Percentiles rank a stretch among this genome's conserved stretches.
These are phyloP conservation scores for Scotopteryx bipunctaria DNA, from an alignment of 2,888 invertebrate species.

Conservation along the genomic window DNA sequence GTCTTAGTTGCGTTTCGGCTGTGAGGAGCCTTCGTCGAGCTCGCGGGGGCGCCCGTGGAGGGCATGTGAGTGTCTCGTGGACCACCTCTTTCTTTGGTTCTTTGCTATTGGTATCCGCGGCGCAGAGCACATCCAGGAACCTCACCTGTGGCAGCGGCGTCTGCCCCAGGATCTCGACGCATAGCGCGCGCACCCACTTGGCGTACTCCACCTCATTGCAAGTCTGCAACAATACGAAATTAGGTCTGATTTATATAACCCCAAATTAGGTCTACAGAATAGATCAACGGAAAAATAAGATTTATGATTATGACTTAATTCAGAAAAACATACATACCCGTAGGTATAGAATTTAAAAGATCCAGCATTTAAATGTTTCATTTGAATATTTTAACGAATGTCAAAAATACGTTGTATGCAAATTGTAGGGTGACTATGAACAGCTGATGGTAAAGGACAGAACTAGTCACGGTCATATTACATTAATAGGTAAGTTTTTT, in stretches of 20 bases:
- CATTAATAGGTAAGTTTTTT: slow-evolving; percentile 47
- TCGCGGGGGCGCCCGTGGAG: slow-evolving; percentile 74
- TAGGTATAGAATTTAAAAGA: slow-evolving; percentile 35
- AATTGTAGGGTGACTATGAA: slow-evolving; percentile 52
- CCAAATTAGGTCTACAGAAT: slow-evolving; percentile 33
- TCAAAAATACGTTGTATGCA: slow-evolving; percentile 36
- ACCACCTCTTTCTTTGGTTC: slow-evolving; percentile 68
- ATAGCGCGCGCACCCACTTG: slow-evolving; percentile 89
- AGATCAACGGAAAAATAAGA: slow-evolving; percentile 39
- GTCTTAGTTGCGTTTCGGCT: slow-evolving; percentile 68
- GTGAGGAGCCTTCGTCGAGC: slow-evolving; percentile 72
- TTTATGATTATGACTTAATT: slow-evolving; percentile 52
- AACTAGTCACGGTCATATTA: slow-evolving; percentile 59
- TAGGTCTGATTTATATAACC: slow-evolving; percentile 43
- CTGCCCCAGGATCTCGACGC: slow-evolving; percentile 89
- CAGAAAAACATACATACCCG: slow-evolving; percentile 28
- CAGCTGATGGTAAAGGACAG: slow-evolving; percentile 53
- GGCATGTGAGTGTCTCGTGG: slow-evolving; percentile 63
- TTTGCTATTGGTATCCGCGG: slow-evolving; percentile 78
- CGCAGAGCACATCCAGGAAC: slow-evolving; percentile 87
- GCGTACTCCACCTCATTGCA: slow-evolving; percentile 87
- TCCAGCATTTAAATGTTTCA: slow-evolving; percentile 38
- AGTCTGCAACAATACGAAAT: slow-evolving; percentile 82
- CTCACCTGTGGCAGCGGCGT: slow-evolving; percentile 88
- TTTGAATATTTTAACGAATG: slow-evolving; percentile 42